Evolutionary conservation across 2,888 invertebrate genomes (phyloP), one percentile per base, ranked within the genome.

Genomic region (Poecilus cupreus): DNA sequence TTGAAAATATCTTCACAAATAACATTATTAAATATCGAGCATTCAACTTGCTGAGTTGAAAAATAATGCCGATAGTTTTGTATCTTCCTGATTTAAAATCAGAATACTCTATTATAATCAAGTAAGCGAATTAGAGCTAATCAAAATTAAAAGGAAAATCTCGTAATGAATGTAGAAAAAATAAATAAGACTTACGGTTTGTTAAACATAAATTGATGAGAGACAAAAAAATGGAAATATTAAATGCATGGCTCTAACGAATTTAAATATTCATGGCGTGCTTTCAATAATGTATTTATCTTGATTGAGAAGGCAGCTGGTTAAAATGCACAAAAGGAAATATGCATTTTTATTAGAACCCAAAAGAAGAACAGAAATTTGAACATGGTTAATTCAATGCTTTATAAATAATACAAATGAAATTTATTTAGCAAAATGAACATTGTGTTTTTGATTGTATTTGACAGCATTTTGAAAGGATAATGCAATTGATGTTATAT

Each of bases 261-360:
- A 80, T 80, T 80, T 80, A 80, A 80, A 80, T 80, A 80, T 80
- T 80, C 80, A 80, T 80, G 49, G 80, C 80, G 20, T 80, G 80
- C 51, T 72, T 80, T 57, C 72, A 57, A 80, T 80, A 80, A 80
- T 80, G 57, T 80, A 80, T 64, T 80, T 80, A 80, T 54, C 43
- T 22, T 80, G 80, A 80, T 80, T 80, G 70, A 37, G 26, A 22
- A 32, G 6, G 64, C 37, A 37, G 18, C 39, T 68, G 39, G 37
- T 68, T 37, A 68, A 68, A 68, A 68, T 68, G 64, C 39, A 68
- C 64, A 68, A 68, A 68, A 68, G 37, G 64, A 68, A 60, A 60
- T 68, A 37, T 68, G 64, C 39, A 39, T 18, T 37, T 68, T 68
- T 37, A 68, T 68, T 37, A 64, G 37, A 3, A 57, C 11, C 16